These are phyloP conservation scores for Baryphthengus martii DNA, from an alignment of 2,113 vertebrate genomes.

Conservation along the genomic window DNA sequence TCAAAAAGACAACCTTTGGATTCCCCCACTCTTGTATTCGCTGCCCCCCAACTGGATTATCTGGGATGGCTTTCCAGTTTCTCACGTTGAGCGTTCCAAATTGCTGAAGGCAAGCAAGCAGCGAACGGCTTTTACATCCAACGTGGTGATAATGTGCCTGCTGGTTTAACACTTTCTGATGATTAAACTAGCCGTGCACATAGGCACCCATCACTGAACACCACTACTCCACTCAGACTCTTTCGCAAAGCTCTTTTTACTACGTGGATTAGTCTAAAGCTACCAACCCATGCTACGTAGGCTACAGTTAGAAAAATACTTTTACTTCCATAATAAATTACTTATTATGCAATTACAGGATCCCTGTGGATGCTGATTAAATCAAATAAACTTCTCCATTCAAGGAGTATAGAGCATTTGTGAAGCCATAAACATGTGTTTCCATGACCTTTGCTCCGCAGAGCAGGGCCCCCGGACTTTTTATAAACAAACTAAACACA, in stretches of 20 bases:
- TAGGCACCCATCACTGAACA: neutral
- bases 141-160: conserved; percentile 41
- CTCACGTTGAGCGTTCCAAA: neutral
- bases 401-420: conserved; percentile 44
- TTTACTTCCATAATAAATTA: conserved; percentile 58
- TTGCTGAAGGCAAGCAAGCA: neutral
- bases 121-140: conserved; percentile 1
- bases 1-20: neutral
- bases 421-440: conserved; percentile 62
- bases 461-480: conserved; percentile 3
- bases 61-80: neutral
- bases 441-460: conserved; percentile 45
- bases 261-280: conserved; percentile 2
- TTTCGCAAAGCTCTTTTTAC: conserved; percentile 17
- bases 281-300: neutral
- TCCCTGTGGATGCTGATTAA: conserved; percentile 66
- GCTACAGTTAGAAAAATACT: conserved; percentile 47
- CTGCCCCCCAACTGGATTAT: neutral
- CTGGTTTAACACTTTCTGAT: conserved; percentile 42
- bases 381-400: conserved; percentile 62
- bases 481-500: conserved; percentile 60
- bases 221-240: neutral
- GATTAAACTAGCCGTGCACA: neutral
- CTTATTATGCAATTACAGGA: conserved; percentile 60
- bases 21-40: neutral